phyloP scores from a whole-genome alignment of 2,888 invertebrate species.

The Ophioninae sp. region DNA sequence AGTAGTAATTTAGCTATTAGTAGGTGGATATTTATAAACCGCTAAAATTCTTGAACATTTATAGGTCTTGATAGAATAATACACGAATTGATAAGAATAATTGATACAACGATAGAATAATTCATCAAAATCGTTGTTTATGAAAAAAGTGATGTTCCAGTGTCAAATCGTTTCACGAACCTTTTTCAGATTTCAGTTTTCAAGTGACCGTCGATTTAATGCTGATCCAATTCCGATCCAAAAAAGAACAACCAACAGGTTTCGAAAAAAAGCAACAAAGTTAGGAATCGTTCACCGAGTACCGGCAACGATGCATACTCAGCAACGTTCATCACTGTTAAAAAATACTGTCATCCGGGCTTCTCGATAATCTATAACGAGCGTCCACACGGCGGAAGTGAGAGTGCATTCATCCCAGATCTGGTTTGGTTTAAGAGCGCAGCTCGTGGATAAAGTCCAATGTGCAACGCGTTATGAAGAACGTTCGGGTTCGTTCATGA shows the following conservation, averaged over 20 bases:
- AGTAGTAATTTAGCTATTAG: not conserved
- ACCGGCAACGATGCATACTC: not conserved
- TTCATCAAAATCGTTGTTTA: too few relatives aligned
- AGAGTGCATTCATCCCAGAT: constrained; percentile 51
- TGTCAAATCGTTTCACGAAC: too few relatives aligned
- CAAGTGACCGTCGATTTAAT: constrained; percentile 20
- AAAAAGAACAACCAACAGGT: not conserved
- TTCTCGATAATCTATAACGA: constrained; percentile 54
- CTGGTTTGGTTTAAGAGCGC: constrained; percentile 17
- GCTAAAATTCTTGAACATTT: too few relatives aligned
- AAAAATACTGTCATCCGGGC: constrained; percentile 45
- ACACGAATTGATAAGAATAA: too few relatives aligned
- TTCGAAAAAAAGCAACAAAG: too few relatives aligned
- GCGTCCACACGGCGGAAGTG: constrained; percentile 51
- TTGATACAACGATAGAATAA: too few relatives aligned
- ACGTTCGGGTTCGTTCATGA: constrained; percentile 31
- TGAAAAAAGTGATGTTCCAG: not conserved
- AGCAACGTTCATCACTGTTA: constrained; percentile 25
- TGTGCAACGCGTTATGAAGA: constrained; percentile 14
- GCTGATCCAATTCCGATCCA: not conserved
- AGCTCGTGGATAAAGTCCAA: constrained; percentile 24
- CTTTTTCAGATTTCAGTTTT: constrained; percentile 1
- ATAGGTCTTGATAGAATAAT: too few relatives aligned
- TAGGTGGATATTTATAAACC: too few relatives aligned
- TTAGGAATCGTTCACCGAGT: not conserved